These are phyloP conservation scores for Varroa destructor DNA, from an alignment of 1,140 invertebrate genomes.

Conservation along the genomic window DNA sequence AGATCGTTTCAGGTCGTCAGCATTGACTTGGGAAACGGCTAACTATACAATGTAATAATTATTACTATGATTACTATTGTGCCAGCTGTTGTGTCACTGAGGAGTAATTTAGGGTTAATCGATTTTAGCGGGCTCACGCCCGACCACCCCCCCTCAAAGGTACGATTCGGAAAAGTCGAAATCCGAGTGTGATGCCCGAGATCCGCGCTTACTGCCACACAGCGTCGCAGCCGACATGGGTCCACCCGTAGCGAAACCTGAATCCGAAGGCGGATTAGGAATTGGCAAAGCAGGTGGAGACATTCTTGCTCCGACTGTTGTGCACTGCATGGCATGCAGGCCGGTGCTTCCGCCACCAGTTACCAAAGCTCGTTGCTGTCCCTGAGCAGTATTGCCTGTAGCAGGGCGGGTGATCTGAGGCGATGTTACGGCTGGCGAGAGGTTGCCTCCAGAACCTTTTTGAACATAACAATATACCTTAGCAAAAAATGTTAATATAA, in stretches of 20 bases:
- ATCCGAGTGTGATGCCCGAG: slow-evolving; percentile 59
- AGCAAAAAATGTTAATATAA: too few relatives aligned
- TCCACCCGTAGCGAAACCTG: slow-evolving; percentile 40
- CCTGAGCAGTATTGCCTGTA: too few relatives aligned
- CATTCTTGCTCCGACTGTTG: neutral
- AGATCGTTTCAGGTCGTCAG: too few relatives aligned
- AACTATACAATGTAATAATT: too few relatives aligned
- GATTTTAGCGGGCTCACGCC: too few relatives aligned
- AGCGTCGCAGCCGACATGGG: slow-evolving; percentile 41
- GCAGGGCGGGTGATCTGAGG: neutral
- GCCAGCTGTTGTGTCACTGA: too few relatives aligned
- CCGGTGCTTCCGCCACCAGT: too few relatives aligned
- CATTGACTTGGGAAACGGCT: too few relatives aligned
- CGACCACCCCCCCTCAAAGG: slow-evolving; percentile 43
- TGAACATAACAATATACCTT: too few relatives aligned
- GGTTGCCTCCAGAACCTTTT: neutral
- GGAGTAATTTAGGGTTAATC: too few relatives aligned
- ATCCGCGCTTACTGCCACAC: slow-evolving; percentile 45
- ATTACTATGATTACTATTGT: too few relatives aligned
- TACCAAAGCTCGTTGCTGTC: too few relatives aligned
- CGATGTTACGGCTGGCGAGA: neutral
- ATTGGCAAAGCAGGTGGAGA: slow-evolving; percentile 3
- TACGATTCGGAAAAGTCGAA: slow-evolving; percentile 76
- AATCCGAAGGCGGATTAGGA: slow-evolving; percentile 35
- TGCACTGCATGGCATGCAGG: neutral